These are phyloP conservation scores for Orthosia cruda DNA, from an alignment of 2,888 invertebrate genomes.

Conservation along the genomic window DNA sequence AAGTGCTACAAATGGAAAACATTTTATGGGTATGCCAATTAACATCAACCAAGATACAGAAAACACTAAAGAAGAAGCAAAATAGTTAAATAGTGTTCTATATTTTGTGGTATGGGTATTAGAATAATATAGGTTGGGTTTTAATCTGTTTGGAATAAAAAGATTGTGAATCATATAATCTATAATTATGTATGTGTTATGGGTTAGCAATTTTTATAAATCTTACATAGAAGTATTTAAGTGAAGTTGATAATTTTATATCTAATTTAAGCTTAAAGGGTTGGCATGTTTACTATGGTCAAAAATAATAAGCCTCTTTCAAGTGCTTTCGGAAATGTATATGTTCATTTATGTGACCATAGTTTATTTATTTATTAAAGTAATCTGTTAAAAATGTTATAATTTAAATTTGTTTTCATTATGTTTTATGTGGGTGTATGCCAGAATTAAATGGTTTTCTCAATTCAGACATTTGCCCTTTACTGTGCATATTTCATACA, in stretches of 20 bases:
- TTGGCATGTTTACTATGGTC: background rate
- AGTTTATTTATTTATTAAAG: background rate
- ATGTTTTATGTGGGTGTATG: background rate
- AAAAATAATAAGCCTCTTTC: background rate
- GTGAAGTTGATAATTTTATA: constrained; percentile 10
- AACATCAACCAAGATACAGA: constrained; percentile 88
- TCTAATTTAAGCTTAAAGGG: constrained; percentile 6
- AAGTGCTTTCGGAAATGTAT: background rate
- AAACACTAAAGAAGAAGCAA: constrained; percentile 80
- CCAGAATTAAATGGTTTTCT: background rate
- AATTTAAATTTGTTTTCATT: background rate
- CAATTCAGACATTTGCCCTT: background rate
- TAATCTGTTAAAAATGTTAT: background rate
- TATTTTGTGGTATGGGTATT: constrained; percentile 24
- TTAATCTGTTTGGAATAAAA: constrained; percentile 19
- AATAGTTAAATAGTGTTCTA: constrained; percentile 67
- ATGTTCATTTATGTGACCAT: background rate
- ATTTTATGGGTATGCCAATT: constrained; percentile 96
- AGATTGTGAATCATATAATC: constrained; percentile 15
- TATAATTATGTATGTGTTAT: constrained; percentile 11
- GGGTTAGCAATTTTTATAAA: constrained; percentile 22
- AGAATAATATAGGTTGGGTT: constrained; percentile 25
- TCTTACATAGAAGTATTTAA: constrained; percentile 13
- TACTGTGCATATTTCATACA: background rate
- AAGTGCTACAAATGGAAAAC: constrained; percentile 89